A percentile compares a stretch with the other conserved stretches of the same genome.
These are phyloP conservation scores for Shargacucullia verbasci DNA, from an alignment of 2,888 invertebrate genomes.

Conservation along the genomic window DNA sequence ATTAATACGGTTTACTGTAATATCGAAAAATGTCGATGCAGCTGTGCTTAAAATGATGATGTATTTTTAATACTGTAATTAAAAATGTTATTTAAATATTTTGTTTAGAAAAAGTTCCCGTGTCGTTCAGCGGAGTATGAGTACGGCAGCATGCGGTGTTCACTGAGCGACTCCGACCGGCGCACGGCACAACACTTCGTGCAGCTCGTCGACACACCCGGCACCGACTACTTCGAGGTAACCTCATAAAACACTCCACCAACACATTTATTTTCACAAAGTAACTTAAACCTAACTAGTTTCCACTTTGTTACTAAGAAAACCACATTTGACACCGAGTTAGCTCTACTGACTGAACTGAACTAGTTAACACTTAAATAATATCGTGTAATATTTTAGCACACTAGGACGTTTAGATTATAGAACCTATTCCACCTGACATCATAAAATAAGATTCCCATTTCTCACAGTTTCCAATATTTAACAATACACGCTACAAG, in stretches of 20 bases:
- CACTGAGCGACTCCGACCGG: conserved; percentile 96
- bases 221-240: conserved; percentile 88
- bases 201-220: conserved; percentile 95
- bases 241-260: conserved; percentile 22
- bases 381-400: conserved; percentile 24
- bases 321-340: conserved; percentile 14
- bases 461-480: conserved; percentile 30
- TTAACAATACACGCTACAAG: conserved; percentile 36
- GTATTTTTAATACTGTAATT: no score
- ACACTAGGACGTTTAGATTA: conserved; percentile 19
- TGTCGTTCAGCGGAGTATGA: conserved; percentile 98
- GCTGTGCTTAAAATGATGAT: no score
- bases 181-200: conserved; percentile 96
- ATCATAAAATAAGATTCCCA: conserved; percentile 31
- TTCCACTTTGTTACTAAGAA: conserved; percentile 31
- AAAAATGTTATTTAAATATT: conserved; percentile 16
- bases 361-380: conserved; percentile 14
- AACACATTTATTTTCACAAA: conserved; percentile 32
- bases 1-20: no score
- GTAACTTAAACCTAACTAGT: conserved; percentile 7
- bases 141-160: conserved; percentile 97
- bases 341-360: conserved; percentile 7
- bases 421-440: conserved; percentile 24
- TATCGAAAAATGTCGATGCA: no score
- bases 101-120: conserved; percentile 93